Evolutionary conservation across 2,797 vertebrate species (phyloP).

Genomic region (Gallirallus australis): DNA sequence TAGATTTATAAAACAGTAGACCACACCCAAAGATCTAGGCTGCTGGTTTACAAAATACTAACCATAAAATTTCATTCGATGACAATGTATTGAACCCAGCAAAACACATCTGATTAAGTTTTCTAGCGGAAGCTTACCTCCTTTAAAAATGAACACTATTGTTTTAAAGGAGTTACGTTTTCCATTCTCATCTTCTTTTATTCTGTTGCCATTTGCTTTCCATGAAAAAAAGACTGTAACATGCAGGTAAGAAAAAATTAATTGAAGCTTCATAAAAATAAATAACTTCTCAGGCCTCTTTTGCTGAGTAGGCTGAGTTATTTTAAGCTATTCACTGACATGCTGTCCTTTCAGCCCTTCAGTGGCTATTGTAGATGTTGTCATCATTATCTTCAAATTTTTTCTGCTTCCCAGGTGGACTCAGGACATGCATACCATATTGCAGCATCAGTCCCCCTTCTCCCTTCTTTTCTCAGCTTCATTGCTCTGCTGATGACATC

Average conservation of each 20-base stretch:
- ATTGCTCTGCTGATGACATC: neutral
- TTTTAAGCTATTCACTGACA: neutral
- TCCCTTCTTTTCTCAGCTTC: neutral
- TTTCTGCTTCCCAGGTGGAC: neutral
- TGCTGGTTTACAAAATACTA: neutral
- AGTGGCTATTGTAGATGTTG: neutral
- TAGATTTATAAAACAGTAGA: neutral
- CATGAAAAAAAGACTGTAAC: accelerated
- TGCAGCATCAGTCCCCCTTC: neutral
- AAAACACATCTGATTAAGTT: neutral
- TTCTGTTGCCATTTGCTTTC: neutral
- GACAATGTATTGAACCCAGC: neutral
- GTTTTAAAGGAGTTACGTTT: neutral
- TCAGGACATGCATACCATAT: neutral
- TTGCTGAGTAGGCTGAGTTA: neutral
- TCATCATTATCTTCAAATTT: neutral
- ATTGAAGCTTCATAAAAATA: neutral
- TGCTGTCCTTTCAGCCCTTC: neutral
- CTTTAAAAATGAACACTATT: neutral
- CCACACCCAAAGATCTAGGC: neutral
- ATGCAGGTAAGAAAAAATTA: neutral
- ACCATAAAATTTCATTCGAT: neutral
- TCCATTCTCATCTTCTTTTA: neutral
- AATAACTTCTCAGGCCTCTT: neutral
- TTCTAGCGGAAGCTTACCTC: neutral